Evolutionary conservation across 2,113 vertebrate species (phyloP).

Genomic region (Geothlypis trichas): DNA sequence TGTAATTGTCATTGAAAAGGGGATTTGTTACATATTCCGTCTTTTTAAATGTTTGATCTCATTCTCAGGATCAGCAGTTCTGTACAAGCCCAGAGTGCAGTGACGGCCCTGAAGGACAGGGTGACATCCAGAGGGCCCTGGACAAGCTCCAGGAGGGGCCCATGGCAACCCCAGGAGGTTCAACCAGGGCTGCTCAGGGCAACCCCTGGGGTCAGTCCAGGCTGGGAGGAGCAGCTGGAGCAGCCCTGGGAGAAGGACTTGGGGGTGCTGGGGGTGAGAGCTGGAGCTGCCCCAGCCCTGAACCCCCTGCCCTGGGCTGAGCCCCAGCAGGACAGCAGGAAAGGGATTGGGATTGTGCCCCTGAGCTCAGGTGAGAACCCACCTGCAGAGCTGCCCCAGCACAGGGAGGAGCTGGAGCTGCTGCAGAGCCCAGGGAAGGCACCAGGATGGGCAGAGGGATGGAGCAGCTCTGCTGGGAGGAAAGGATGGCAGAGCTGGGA

Average conservation of each 20-base stretch:
- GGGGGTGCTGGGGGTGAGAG: neutral
- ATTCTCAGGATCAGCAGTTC: neutral
- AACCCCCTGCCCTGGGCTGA: neutral
- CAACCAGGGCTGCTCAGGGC: too few relatives aligned
- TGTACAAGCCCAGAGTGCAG: neutral
- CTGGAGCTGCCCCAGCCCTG: neutral
- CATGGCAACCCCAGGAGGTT: neutral
- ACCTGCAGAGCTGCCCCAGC: neutral
- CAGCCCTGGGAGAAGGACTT: neutral
- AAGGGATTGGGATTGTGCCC: neutral
- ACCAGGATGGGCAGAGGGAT: neutral
- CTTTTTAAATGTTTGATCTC: neutral
- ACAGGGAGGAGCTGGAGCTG: neutral
- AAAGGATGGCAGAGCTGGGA: neutral
- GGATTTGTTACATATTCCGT: neutral
- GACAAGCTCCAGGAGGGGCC: neutral
- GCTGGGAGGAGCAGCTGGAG: neutral
- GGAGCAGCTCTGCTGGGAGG: neutral
- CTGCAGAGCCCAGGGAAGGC: neutral
- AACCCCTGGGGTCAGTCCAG: rapidly evolving
- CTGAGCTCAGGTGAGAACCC: neutral
- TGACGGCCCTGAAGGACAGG: neutral
- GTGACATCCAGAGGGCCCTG: neutral
- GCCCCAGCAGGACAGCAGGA: neutral
- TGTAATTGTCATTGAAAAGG: neutral